Conservation (phyloP, 30 jellyfish, hydroid and myxozoan species). For the Turritopsis dohrnii region DNA sequence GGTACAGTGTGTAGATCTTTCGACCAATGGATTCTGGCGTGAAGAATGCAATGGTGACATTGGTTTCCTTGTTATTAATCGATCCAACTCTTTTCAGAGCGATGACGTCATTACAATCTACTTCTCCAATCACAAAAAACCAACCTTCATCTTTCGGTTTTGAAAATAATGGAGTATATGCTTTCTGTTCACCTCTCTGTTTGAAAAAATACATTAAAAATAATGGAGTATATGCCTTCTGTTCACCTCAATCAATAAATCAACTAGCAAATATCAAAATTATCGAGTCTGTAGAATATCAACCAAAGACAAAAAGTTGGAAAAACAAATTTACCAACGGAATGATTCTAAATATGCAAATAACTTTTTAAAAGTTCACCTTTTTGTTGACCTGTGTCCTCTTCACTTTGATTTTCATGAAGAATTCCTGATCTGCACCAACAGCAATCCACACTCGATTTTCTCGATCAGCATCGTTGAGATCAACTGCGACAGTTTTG, state of each 20-base stretch:
- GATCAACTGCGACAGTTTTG: constrained; percentile 33
- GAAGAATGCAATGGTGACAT: constrained; percentile 61
- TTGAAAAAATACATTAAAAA: constrained; percentile 35
- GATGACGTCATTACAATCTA: constrained; percentile 53
- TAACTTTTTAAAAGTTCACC: constrained; percentile 3
- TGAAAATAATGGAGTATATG: constrained; percentile 70
- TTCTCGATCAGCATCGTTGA: constrained; percentile 20
- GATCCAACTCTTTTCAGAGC: constrained; percentile 82
- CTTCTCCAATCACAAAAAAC: constrained; percentile 79
- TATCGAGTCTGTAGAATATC: background rate
- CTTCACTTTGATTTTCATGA: constrained; percentile 50
- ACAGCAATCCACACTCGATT: constrained; percentile 49
- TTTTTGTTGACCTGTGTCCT: constrained; percentile 47
- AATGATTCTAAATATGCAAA: too few relatives aligned
- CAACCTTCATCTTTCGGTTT: constrained; percentile 91
- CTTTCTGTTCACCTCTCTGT: constrained; percentile 59
- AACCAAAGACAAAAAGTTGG: background rate
- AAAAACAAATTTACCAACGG: background rate
- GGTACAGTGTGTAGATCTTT: constrained; percentile 50
- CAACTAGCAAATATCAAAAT: background rate
- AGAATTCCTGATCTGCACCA: constrained; percentile 63
- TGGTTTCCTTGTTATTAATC: constrained; percentile 37
- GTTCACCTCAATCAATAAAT: constrained; percentile 43
- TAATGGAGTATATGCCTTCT: constrained; percentile 62
- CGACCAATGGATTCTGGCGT: constrained; percentile 64